A percentile compares a stretch with the other conserved stretches of the same genome.
Conservation (phyloP, 2,113 vertebrate genomes). For the Noturus placidus region DNA sequence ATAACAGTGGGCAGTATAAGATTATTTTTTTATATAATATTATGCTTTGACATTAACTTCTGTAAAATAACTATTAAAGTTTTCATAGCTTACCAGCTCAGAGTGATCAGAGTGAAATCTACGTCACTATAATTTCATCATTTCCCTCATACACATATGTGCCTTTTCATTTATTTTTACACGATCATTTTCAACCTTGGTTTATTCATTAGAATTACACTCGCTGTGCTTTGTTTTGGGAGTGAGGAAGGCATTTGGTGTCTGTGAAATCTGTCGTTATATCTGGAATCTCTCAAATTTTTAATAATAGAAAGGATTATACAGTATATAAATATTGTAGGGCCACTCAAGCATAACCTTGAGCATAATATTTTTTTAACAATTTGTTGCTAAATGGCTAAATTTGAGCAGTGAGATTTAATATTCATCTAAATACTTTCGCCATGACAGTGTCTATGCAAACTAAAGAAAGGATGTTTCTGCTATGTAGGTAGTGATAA, state of each 20-base stretch:
- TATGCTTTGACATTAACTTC: neutral
- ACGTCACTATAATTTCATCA: neutral
- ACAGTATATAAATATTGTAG: neutral
- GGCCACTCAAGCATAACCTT: neutral
- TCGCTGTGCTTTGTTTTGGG: neutral
- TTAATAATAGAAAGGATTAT: too few species aligned
- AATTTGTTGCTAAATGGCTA: neutral
- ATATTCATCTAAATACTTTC: too few species aligned
- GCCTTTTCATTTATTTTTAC: too few species aligned
- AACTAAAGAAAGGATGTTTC: neutral
- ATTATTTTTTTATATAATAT: neutral
- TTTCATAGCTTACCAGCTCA: neutral
- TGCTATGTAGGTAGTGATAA: neutral
- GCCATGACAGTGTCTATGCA: too few species aligned
- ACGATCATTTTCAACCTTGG: neutral
- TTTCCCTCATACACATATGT: neutral
- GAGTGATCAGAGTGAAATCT: neutral
- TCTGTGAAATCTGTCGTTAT: too few species aligned
- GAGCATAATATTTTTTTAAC: neutral
- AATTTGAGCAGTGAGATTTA: too few species aligned
- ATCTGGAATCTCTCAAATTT: neutral
- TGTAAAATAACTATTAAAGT: too few species aligned
- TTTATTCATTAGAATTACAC: neutral
- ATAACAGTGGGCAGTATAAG: neutral
- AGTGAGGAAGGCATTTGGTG: too few species aligned